Evolutionary conservation across 2,888 invertebrate genomes (phyloP).

Genomic region (Drosophila trichaetosa): DNA sequence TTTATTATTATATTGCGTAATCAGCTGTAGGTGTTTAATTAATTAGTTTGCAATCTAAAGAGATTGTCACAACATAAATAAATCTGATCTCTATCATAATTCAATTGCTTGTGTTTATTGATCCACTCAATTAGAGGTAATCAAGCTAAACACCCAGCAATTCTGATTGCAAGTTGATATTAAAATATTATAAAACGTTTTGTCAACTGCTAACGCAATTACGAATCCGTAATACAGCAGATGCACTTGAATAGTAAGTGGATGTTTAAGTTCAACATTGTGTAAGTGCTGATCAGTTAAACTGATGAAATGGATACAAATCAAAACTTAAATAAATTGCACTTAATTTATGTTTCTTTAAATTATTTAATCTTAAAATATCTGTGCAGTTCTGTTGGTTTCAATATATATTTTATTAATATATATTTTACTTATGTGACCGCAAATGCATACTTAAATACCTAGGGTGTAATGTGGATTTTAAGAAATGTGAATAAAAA

Average conservation of each 20-base stretch:
- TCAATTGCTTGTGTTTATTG: slow-evolving; percentile 17
- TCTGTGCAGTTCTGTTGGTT: not conserved
- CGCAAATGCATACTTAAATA: not conserved
- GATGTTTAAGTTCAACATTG: slow-evolving; percentile 1
- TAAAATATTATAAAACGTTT: slow-evolving; percentile 20
- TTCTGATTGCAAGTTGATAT: not conserved
- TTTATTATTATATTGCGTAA: slow-evolving; percentile 9
- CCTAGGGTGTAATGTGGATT: not conserved
- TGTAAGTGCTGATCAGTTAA: not conserved
- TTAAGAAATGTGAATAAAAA: slow-evolving; percentile 7
- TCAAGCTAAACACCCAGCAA: not conserved
- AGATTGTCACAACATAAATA: slow-evolving; percentile 15
- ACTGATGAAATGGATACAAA: too few relatives aligned
- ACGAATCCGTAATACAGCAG: not conserved
- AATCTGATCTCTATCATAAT: slow-evolving; percentile 9
- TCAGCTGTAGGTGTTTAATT: slow-evolving; percentile 3
- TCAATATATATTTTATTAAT: not conserved
- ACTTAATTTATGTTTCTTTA: not conserved
- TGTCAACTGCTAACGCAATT: slow-evolving; percentile 17
- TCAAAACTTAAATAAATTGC: not conserved
- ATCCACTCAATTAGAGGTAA: slow-evolving; percentile 11
- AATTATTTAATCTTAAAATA: not conserved
- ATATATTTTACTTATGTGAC: not conserved
- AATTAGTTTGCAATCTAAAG: slow-evolving; percentile 17
- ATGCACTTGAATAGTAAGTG: not conserved